Base-by-base conservation (phyloP, 2,113 vertebrate genomes). In the Austrofundulus limnaeus region DNA sequence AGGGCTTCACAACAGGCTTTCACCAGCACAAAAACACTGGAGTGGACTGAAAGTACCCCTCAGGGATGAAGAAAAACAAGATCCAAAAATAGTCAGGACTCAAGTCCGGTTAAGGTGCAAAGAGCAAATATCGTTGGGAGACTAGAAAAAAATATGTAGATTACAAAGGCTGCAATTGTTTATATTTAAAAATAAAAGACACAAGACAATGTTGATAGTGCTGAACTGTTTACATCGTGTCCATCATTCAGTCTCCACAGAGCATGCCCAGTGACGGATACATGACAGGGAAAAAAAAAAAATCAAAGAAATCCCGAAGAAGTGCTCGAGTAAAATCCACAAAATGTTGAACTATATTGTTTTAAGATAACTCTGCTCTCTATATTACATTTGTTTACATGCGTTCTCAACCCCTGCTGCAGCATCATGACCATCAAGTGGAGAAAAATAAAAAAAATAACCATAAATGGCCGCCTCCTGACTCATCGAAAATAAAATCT, bases 261-360 rank as follows among this genome's bases (percentile, higher is more conserved):
- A 62, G 66, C 82, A 78, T 62, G 70, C 74, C 80, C 80, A 64
- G 73, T 77, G 81, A 87, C 62, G 65, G 59, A 72, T 77, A 87
- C 48, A 77, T 43, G 78, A 80, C 61, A 79, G 61, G 57, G 72
- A 71, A 78, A 73, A 77, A 78, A 87, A 77, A 77, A 76, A n/a
- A n/a, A n/a, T n/a, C n/a, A n/a, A n/a, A n/a, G n/a, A n/a, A n/a
- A n/a, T n/a, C n/a, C n/a, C 77, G 88, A 75, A 61, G 85, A 90
- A 92, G 86, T 90, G 87, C 87, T 87, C 66, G 60, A 86, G 78
- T 86, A 83, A 85, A 89, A 90, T 75, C 85, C 81, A 90, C 84
- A 87, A 87, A 86, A 82, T 77, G 72, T 81, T 69, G 51, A 88
- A 88, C 82, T 90, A 87, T 78, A 86, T 70, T 70, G 80, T 85